Conservation (phyloP, 2,113 vertebrate genomes). For the Pelecanoides urinatrix region DNA sequence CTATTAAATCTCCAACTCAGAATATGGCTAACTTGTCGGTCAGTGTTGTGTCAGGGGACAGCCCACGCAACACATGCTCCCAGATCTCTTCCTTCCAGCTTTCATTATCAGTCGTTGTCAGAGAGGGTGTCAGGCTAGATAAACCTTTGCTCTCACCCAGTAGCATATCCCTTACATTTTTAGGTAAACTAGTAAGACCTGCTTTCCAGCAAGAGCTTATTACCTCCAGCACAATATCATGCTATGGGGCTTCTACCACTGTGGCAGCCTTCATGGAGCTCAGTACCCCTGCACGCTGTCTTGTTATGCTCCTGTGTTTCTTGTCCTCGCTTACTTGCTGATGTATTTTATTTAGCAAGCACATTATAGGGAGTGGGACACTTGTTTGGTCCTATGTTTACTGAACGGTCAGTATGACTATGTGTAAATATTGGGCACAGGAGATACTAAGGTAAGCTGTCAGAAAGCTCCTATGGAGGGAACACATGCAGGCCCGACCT, state of each 20-base stretch:
- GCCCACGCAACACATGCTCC: neutral
- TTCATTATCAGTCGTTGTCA: neutral
- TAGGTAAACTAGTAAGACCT: neutral
- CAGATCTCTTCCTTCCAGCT: neutral
- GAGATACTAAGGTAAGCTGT: neutral
- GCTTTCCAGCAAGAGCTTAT: neutral
- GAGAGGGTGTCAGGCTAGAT: neutral
- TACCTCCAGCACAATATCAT: neutral
- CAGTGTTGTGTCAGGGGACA: neutral
- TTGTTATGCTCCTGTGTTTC: neutral
- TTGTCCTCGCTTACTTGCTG: neutral
- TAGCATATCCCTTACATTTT: neutral
- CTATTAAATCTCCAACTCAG: neutral
- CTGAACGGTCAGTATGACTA: neutral
- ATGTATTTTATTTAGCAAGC: neutral
- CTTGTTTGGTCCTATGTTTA: neutral
- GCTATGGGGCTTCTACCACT: neutral
- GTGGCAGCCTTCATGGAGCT: neutral
- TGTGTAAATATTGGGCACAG: neutral
- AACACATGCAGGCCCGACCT: neutral
- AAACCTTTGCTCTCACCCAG: neutral
- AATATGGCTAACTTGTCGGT: neutral
- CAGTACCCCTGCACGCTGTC: fast-evolving
- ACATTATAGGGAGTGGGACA: neutral
- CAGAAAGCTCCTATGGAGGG: neutral